phyloP scores from a whole-genome alignment of 2,888 invertebrate genomes.

The Phengaris arion region DNA sequence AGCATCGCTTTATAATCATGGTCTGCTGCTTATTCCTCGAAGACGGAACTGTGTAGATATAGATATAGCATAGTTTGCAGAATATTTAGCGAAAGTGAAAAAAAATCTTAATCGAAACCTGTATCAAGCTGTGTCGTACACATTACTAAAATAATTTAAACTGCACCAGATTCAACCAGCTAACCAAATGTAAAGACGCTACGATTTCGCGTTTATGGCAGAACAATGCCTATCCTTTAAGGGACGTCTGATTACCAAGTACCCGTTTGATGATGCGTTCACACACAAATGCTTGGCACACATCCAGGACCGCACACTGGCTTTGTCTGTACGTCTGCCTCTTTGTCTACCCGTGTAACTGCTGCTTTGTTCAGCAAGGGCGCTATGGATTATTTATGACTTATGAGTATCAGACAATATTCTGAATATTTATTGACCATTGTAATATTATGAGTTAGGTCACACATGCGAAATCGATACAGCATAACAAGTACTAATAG shows the following conservation, averaged over 20 bases:
- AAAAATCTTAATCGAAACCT: background rate
- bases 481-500: background rate
- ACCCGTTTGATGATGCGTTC: conserved; percentile 41
- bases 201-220: conserved; percentile 28
- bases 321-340: conserved; percentile 60
- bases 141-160: background rate
- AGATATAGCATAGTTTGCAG: background rate
- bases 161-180: background rate
- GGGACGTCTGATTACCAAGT: conserved; percentile 39
- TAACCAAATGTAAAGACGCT: background rate
- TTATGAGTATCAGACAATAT: conserved; percentile 5
- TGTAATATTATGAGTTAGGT: conserved; percentile 2
- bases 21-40: too few species aligned
- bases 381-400: conserved; percentile 42
- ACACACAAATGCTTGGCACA: conserved; percentile 52
- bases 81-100: background rate
- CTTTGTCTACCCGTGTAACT: conserved; percentile 55
- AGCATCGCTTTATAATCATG: too few species aligned
- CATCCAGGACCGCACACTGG: conserved; percentile 51
- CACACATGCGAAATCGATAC: background rate
- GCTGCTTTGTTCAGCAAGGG: conserved; percentile 42
- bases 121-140: background rate
- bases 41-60: too few species aligned
- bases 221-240: conserved; percentile 30
- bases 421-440: conserved; percentile 12